Evolutionary conservation across 1,140 invertebrate species (phyloP).

Genomic region (Pteromalus puparum): DNA sequence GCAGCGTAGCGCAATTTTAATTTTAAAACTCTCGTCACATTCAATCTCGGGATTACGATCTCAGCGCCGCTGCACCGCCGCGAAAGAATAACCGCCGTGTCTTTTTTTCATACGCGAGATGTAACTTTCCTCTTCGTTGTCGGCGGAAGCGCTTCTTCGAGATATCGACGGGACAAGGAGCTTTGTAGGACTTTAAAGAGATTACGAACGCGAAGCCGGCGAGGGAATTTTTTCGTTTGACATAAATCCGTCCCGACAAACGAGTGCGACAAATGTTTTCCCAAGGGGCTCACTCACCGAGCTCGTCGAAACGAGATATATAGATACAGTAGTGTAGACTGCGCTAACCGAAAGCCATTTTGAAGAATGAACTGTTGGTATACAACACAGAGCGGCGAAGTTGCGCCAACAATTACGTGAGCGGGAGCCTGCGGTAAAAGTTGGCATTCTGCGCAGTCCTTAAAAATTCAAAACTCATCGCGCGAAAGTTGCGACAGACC

Average conservation of each 20-base stretch:
- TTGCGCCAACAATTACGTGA: slow-evolving; percentile 34
- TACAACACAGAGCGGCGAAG: background rate
- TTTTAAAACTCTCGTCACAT: slow-evolving; percentile 35
- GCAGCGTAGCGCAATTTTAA: slow-evolving; percentile 36
- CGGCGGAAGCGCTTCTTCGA: background rate
- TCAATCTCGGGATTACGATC: slow-evolving; percentile 46
- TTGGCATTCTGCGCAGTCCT: slow-evolving; percentile 25
- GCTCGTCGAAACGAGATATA: background rate
- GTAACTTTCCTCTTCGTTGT: background rate
- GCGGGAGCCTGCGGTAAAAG: slow-evolving; percentile 1
- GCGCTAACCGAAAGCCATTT: background rate
- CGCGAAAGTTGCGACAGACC: slow-evolving; percentile 18
- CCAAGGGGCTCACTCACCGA: background rate
- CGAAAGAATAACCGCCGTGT: slow-evolving; percentile 13
- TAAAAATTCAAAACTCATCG: slow-evolving; percentile 51
- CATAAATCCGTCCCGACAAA: slow-evolving; percentile 16
- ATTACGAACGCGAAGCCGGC: slow-evolving; percentile 22
- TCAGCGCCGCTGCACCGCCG: background rate
- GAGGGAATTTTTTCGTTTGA: background rate
- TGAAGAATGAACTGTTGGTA: slow-evolving; percentile 20
- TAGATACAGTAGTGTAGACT: too few species aligned
- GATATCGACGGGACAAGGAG: background rate
- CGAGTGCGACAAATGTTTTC: slow-evolving; percentile 13
- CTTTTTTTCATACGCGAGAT: background rate
- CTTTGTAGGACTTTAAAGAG: slow-evolving; percentile 30